Percentiles rank a stretch among this genome's conserved stretches.
phyloP scores from a whole-genome alignment of 2,113 vertebrate species.

The Junco hyemalis region DNA sequence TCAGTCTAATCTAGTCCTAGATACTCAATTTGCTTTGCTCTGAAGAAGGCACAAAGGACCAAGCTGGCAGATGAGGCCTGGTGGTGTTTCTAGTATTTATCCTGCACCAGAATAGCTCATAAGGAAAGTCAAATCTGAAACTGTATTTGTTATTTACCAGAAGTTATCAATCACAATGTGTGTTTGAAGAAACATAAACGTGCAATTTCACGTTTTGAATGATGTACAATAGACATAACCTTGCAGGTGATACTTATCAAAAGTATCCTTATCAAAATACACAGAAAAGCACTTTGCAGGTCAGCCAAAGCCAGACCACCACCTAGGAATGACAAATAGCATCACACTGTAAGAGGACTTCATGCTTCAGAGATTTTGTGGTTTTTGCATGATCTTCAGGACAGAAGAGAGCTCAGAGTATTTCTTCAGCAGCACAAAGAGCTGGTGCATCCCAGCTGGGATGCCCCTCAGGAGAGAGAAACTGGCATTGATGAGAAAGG shows the following conservation, averaged over 20 bases:
- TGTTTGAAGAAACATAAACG: not conserved
- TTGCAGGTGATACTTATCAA: not conserved
- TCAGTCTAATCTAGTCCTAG: not conserved
- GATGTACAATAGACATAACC: not conserved
- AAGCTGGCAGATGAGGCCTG: not conserved
- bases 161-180: not conserved
- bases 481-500: not conserved
- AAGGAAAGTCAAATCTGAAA: conserved; percentile 4
- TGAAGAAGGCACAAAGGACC: not conserved
- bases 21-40: not conserved
- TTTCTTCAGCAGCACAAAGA: not conserved
- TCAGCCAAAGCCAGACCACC: not conserved
- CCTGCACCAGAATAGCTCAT: not conserved
- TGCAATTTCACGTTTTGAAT: not conserved
- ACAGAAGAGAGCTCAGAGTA: not conserved
- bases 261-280: not conserved
- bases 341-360: not conserved
- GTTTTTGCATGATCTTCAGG: not conserved
- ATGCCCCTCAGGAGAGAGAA: not conserved
- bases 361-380: not conserved
- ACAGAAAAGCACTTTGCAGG: not conserved
- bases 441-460: not conserved
- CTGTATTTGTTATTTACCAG: not conserved
- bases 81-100: not conserved
- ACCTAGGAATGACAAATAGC: not conserved